phyloP scores from a whole-genome alignment of 2,888 invertebrate genomes.

The Dascillus cervinus region DNA sequence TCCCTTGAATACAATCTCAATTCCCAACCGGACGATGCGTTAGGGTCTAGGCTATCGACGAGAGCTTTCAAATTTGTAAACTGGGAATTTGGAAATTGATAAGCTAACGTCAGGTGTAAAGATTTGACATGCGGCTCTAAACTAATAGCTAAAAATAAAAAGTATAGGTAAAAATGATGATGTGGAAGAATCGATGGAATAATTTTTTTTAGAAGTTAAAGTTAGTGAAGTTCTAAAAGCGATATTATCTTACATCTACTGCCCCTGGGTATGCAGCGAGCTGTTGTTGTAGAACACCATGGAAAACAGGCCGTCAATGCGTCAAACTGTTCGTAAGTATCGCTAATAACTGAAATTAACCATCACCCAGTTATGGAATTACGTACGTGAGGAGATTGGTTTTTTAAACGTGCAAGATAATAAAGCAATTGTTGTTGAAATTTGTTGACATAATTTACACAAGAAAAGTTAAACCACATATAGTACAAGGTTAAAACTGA shows the following conservation, averaged over 20 bases:
- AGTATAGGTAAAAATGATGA: background rate
- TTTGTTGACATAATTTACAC: too few species aligned
- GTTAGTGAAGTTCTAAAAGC: too few species aligned
- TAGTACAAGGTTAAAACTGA: too few species aligned
- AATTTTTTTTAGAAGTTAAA: too few species aligned
- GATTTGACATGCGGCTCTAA: constrained; percentile 78
- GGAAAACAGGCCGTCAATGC: constrained; percentile 70
- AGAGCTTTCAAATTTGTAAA: constrained; percentile 65
- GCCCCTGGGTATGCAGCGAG: constrained; percentile 54
- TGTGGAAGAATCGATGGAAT: too few species aligned
- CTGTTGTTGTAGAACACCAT: constrained; percentile 60
- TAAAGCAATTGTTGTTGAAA: too few species aligned
- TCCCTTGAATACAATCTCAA: constrained; percentile 81
- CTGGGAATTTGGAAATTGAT: constrained; percentile 70
- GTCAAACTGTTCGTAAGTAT: constrained; percentile 69
- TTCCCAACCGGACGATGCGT: constrained; percentile 70
- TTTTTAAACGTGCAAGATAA: constrained; percentile 4
- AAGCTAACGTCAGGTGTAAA: constrained; percentile 80
- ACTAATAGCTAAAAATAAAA: constrained; percentile 51
- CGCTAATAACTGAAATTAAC: constrained; percentile 56
- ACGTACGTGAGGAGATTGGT: constrained; percentile 1
- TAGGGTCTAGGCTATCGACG: constrained; percentile 64
- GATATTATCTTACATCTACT: constrained; percentile 50
- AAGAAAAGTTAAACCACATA: too few species aligned
- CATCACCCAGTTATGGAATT: constrained; percentile 25